A percentile compares a stretch with the other conserved stretches of the same genome.
Conservation (phyloP, 2,888 invertebrate genomes). For the Rhyacophila evoluta region DNA sequence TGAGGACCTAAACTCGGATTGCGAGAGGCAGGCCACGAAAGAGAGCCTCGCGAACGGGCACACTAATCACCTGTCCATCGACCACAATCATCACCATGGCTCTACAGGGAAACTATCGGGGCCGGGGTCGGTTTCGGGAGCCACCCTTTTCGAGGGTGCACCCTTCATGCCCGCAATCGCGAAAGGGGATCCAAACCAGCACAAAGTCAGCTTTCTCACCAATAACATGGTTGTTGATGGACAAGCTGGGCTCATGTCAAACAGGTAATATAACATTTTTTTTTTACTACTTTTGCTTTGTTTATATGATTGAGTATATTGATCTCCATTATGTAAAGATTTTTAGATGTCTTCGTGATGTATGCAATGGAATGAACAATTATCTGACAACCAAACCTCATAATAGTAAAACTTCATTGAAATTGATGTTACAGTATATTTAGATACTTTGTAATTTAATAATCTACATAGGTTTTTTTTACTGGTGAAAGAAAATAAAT, state of each 20-base stretch:
- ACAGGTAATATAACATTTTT: not conserved
- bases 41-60: not conserved
- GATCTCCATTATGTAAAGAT: no score
- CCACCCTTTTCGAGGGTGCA: not conserved
- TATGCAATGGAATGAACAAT: no score
- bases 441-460: no score
- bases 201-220: conserved; percentile 41
- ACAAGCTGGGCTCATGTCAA: not conserved
- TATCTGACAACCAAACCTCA: no score
- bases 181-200: conserved; percentile 1
- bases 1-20: not conserved
- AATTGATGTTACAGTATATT: no score
- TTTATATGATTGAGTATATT: no score
- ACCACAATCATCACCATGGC: not conserved
- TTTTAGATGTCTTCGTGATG: no score
- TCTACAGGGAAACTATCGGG: conserved; percentile 4
- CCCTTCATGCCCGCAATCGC: not conserved
- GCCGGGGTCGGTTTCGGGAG: not conserved
- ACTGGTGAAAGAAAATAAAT: no score
- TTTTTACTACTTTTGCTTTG: no score
- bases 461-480: no score
- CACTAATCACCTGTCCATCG: not conserved
- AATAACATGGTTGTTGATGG: conserved; percentile 32
- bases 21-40: not conserved
- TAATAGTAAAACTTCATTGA: no score